Percentiles rank a stretch among this genome's conserved stretches.
Conservation (phyloP, 2,113 vertebrate species). For the Pterophyllum scalare region DNA sequence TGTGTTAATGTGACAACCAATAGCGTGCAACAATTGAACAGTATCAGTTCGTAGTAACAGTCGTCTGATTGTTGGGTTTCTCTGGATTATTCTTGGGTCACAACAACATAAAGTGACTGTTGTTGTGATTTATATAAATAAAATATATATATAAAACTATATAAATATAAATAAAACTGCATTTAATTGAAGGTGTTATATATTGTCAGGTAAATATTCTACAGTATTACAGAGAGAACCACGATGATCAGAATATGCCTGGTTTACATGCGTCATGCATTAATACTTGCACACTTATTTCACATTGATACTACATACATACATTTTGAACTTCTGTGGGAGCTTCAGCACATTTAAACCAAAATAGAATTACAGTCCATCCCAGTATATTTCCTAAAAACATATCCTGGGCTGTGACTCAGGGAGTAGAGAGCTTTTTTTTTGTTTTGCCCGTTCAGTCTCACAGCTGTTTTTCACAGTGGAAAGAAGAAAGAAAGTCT, state of each 20-base stretch:
- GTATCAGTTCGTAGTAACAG: too few relatives aligned
- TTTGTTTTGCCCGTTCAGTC: background rate
- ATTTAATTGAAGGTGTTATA: too few relatives aligned
- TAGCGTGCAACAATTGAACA: too few relatives aligned
- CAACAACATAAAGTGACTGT: too few relatives aligned
- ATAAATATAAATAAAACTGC: too few relatives aligned
- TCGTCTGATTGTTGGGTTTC: too few relatives aligned
- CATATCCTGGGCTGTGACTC: background rate
- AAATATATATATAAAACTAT: too few relatives aligned
- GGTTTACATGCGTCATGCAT: background rate
- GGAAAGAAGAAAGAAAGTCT: background rate
- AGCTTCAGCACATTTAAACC: background rate
- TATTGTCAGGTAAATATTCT: background rate
- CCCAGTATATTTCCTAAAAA: background rate
- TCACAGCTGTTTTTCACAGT: background rate
- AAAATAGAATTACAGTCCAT: background rate
- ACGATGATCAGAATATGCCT: background rate
- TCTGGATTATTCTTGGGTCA: too few relatives aligned
- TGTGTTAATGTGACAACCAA: conserved; percentile 17
- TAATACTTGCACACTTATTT: background rate
- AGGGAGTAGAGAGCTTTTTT: too few relatives aligned
- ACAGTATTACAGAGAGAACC: background rate
- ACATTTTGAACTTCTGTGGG: background rate
- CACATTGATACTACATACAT: background rate
- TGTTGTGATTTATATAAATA: too few relatives aligned